Percentiles rank a stretch among this genome's conserved stretches.
Conservation (phyloP, 2,888 invertebrate genomes). For the Plutella xylostella region DNA sequence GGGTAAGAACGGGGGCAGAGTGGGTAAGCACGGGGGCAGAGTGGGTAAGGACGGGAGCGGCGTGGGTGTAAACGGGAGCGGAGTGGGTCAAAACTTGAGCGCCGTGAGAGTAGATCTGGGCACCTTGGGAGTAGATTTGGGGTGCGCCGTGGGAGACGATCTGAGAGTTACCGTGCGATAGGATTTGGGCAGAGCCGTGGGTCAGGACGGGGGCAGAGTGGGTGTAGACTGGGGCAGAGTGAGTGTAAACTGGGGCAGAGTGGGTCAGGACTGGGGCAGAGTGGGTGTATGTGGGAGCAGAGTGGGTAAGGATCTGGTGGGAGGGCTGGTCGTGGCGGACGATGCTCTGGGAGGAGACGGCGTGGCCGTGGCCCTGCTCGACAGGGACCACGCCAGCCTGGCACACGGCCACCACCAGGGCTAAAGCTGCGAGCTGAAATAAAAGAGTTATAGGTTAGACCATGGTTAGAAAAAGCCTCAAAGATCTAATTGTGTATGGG, state of each 20-base stretch:
- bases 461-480: neutral
- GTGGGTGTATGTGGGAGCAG: constrained; percentile 9
- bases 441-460: too few relatives aligned
- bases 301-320: constrained; percentile 24
- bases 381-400: constrained; percentile 46
- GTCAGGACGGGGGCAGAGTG: constrained; percentile 24
- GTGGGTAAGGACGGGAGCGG: constrained; percentile 15
- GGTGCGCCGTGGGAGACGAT: constrained; percentile 15
- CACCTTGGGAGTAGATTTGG: constrained; percentile 15
- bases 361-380: constrained; percentile 37
- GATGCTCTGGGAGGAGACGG: constrained; percentile 56
- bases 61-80: neutral
- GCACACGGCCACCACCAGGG: constrained; percentile 51
- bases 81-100: constrained; percentile 20
- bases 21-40: constrained; percentile 10
- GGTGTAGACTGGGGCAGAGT: constrained; percentile 23
- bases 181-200: constrained; percentile 27
- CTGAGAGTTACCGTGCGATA: too few relatives aligned
- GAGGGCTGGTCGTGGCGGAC: constrained; percentile 46
- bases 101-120: neutral
- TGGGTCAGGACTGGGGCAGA: constrained; percentile 14
- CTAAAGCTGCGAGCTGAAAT: constrained; percentile 50
- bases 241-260: constrained; percentile 25
- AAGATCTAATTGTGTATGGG: too few relatives aligned
- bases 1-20: constrained; percentile 12